Evolutionary conservation across 1,140 invertebrate species (phyloP).

Genomic region (Formica exsecta): DNA sequence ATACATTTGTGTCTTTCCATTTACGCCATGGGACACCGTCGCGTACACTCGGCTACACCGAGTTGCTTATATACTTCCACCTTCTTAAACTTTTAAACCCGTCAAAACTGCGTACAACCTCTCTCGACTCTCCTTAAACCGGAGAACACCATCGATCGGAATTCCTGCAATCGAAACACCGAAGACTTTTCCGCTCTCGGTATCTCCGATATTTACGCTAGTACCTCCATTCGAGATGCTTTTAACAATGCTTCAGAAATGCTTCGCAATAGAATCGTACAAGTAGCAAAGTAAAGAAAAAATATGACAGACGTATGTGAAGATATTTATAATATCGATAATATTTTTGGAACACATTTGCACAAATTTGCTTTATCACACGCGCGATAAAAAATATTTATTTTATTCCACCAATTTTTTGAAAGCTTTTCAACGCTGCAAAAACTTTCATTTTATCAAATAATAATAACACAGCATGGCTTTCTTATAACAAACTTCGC

Average conservation of each 20-base stretch:
- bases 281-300: background rate
- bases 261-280: background rate
- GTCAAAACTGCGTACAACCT: slow-evolving; percentile 63
- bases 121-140: slow-evolving; percentile 50
- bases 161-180: slow-evolving; percentile 17
- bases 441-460: background rate
- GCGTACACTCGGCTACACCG: background rate
- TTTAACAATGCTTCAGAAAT: slow-evolving; percentile 10
- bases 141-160: background rate
- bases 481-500: background rate
- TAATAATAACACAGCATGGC: background rate
- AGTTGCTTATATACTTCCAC: slow-evolving; percentile 45
- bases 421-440: background rate
- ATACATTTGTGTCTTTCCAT: slow-evolving; percentile 82
- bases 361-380: background rate
- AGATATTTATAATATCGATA: slow-evolving; percentile 16
- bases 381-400: background rate
- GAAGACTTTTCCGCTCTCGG: background rate
- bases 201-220: slow-evolving; percentile 5
- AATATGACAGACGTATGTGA: background rate
- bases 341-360: background rate
- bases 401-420: background rate
- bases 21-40: slow-evolving; percentile 66
- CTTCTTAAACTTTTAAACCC: slow-evolving; percentile 76
- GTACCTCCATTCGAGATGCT: background rate